Conservation (phyloP, 30 jellyfish, hydroid and myxozoan genomes). For the Mastigias papua region DNA sequence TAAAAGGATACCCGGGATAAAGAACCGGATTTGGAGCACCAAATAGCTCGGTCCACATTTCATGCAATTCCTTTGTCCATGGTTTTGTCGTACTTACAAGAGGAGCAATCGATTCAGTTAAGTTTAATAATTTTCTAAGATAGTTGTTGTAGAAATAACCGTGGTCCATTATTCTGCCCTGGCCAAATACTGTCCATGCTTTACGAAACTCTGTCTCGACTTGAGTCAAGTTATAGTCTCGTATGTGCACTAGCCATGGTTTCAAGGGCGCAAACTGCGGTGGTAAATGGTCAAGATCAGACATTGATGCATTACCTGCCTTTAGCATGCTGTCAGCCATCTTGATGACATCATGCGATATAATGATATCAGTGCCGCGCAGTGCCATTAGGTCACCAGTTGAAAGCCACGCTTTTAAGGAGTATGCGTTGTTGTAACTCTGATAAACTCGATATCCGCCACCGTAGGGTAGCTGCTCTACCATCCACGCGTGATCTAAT, state of each 20-base stretch:
- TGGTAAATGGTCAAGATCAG: slow-evolving; percentile 34
- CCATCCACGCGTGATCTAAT: slow-evolving; percentile 58
- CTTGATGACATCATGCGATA: slow-evolving; percentile 56
- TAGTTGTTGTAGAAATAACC: slow-evolving; percentile 39
- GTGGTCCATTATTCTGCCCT: slow-evolving; percentile 29
- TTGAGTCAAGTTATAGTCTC: slow-evolving; percentile 30
- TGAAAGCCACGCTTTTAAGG: slow-evolving; percentile 73
- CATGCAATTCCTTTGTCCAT: slow-evolving; percentile 61
- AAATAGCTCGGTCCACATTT: slow-evolving; percentile 54
- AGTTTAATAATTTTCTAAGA: slow-evolving; percentile 31
- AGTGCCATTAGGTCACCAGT: slow-evolving; percentile 28
- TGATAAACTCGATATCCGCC: slow-evolving; percentile 77
- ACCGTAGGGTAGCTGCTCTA: slow-evolving; percentile 40
- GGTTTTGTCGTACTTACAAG: slow-evolving; percentile 47
- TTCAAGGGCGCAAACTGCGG: slow-evolving; percentile 29
- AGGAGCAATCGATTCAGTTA: slow-evolving; percentile 40
- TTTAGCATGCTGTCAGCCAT: slow-evolving; percentile 44
- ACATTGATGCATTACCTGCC: slow-evolving; percentile 26
- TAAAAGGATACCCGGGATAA: slow-evolving; percentile 59
- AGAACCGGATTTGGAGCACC: slow-evolving; percentile 71
- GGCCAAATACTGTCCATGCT: slow-evolving; percentile 59
- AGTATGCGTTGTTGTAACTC: slow-evolving; percentile 62
- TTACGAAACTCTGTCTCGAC: slow-evolving; percentile 39
- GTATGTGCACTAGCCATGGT: slow-evolving; percentile 55
- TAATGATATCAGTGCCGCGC: slow-evolving; percentile 52